Conservation (phyloP, 1,140 invertebrate species). For the Halyomorpha halys region DNA sequence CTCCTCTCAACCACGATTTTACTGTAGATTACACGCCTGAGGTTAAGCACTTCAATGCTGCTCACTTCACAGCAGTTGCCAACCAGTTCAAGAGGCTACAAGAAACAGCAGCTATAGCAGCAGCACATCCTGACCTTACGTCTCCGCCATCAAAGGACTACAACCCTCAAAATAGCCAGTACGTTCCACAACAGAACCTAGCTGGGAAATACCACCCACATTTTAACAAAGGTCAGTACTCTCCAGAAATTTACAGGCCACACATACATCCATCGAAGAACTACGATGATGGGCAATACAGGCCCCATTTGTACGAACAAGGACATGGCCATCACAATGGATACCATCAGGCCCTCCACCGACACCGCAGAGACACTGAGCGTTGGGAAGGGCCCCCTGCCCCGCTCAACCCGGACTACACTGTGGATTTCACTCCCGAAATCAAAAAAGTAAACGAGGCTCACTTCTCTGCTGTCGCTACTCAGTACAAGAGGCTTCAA, state of each 20-base stretch:
- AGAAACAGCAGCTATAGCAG: too few species aligned
- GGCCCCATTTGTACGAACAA: too few species aligned
- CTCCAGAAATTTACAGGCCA: too few species aligned
- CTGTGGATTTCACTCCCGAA: constrained; percentile 37
- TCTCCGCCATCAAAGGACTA: neutral
- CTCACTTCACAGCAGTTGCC: constrained; percentile 42
- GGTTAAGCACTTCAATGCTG: constrained; percentile 46
- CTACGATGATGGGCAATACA: too few species aligned
- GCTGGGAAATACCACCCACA: too few species aligned
- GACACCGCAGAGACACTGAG: constrained; percentile 32
- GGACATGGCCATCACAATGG: too few species aligned
- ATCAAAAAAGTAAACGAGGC: constrained; percentile 48
- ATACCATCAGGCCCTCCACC: constrained; percentile 32
- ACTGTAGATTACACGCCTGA: constrained; percentile 38
- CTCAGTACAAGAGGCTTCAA: constrained; percentile 28
- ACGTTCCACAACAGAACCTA: too few species aligned
- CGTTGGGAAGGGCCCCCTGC: constrained; percentile 38
- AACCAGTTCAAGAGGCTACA: too few species aligned
- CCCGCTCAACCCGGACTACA: constrained; percentile 36
- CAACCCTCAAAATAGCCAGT: too few species aligned
- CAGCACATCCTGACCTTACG: constrained; percentile 22
- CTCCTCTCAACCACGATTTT: constrained; percentile 33
- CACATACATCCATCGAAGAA: too few species aligned
- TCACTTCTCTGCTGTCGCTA: constrained; percentile 41
- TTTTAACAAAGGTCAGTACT: too few species aligned